These are phyloP conservation scores for Leptopilina boulardi DNA, from an alignment of 1,140 invertebrate species.

Conservation along the genomic window DNA sequence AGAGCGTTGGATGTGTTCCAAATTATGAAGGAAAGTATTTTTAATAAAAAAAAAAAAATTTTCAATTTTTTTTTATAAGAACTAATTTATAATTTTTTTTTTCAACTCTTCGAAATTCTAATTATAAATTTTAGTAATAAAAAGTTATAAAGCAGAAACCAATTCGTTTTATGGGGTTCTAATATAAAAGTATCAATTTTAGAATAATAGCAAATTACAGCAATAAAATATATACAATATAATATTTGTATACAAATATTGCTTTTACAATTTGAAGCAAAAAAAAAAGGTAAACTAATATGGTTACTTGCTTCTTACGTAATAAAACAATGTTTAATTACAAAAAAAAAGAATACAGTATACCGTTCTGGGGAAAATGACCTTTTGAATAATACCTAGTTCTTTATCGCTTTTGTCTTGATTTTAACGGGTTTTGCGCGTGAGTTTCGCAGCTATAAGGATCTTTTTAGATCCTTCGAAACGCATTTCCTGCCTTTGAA, in stretches of 20 bases:
- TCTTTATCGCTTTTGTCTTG: conserved; percentile 15
- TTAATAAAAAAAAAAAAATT: background rate
- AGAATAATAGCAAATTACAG: too few relatives aligned
- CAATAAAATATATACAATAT: too few relatives aligned
- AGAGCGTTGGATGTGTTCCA: conserved; percentile 13
- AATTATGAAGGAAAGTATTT: conserved; percentile 7
- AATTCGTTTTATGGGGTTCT: too few relatives aligned
- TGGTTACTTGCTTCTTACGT: background rate
- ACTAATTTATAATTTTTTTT: too few relatives aligned
- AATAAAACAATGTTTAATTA: conserved; percentile 2
- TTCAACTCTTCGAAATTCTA: too few relatives aligned
- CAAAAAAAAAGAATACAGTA: background rate
- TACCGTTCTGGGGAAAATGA: background rate
- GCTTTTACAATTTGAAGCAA: too few relatives aligned
- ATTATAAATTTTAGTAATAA: too few relatives aligned
- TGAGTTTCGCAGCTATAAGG: background rate
- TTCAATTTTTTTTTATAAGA: too few relatives aligned
- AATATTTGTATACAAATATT: too few relatives aligned
- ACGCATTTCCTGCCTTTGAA: conserved; percentile 19
- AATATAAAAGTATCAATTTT: too few relatives aligned
- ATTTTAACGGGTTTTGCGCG: conserved; percentile 15
- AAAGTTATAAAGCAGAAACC: too few relatives aligned
- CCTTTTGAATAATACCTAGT: conserved; percentile 25
- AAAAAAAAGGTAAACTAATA: background rate
- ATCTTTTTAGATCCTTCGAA: background rate